A percentile compares a stretch with the other conserved stretches of the same genome.
These are phyloP conservation scores for Fregetta grallaria DNA, from an alignment of 2,113 vertebrate genomes.

Conservation along the genomic window DNA sequence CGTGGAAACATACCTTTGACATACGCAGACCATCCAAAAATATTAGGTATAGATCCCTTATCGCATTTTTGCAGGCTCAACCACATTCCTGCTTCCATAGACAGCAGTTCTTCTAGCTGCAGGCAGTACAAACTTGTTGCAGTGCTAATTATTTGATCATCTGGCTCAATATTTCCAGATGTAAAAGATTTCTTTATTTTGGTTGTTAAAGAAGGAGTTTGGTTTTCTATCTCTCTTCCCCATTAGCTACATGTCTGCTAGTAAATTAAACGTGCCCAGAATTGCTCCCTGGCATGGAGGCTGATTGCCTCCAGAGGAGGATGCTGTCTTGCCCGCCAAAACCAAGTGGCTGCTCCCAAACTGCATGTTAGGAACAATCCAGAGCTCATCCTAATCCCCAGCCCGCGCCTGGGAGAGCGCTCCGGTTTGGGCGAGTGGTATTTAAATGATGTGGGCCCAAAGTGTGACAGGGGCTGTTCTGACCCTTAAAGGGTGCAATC, in stretches of 20 bases:
- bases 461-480: neutral
- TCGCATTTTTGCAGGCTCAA: neutral
- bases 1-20: neutral
- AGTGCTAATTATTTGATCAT: conserved; percentile 47
- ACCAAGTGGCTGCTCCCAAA: neutral
- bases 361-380: neutral
- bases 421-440: neutral
- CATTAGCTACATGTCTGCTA: neutral
- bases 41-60: neutral
- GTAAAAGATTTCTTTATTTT: conserved; percentile 45
- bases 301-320: neutral
- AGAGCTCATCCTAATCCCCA: neutral
- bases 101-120: conserved; percentile 27
- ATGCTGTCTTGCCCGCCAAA: neutral
- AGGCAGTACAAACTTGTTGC: conserved; percentile 30
- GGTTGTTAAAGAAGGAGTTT: neutral
- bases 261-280: neutral
- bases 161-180: conserved; percentile 19
- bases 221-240: neutral
- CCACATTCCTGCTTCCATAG: neutral
- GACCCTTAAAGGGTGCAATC: neutral
- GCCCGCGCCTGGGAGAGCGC: neutral
- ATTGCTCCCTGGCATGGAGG: neutral
- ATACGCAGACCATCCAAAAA: neutral
- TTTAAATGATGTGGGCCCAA: neutral